These are phyloP conservation scores for Lithophane leautieri DNA, from an alignment of 2,888 invertebrate species.

Conservation along the genomic window DNA sequence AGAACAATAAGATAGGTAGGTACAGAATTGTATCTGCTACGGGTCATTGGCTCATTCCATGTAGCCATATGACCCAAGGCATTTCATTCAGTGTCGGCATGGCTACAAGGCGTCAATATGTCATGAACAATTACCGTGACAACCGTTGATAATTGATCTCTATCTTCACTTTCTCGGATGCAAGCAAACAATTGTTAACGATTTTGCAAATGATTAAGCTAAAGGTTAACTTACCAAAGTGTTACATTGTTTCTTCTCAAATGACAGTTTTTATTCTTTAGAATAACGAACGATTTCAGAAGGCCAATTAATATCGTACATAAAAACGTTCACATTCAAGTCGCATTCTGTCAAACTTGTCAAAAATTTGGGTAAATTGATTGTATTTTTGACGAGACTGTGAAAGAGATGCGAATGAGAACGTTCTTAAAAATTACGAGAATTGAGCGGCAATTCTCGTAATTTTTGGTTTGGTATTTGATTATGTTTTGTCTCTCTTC, in stretches of 20 bases:
- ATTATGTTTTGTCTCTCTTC: constrained; percentile 3
- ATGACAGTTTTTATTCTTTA: neutral
- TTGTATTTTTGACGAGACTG: too few relatives aligned
- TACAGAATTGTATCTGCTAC: constrained; percentile 19
- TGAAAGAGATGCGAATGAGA: too few relatives aligned
- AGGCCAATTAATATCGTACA: too few relatives aligned
- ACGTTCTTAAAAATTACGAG: too few relatives aligned
- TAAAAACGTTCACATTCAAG: too few relatives aligned
- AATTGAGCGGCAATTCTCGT: too few relatives aligned
- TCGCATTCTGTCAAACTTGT: too few relatives aligned
- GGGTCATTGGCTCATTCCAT: constrained; percentile 32
- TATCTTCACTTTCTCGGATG: constrained; percentile 26
- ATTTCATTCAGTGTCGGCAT: constrained; percentile 8
- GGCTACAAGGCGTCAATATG: constrained; percentile 13
- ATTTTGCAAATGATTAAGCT: constrained; percentile 3
- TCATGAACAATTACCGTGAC: constrained; percentile 12
- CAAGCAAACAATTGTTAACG: neutral
- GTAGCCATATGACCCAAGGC: constrained; percentile 11
- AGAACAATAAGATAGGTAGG: constrained; percentile 28
- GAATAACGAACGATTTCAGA: neutral
- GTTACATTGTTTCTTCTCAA: neutral
- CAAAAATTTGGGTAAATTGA: too few relatives aligned
- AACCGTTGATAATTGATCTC: constrained; percentile 33
- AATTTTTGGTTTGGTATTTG: neutral
- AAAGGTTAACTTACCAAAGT: constrained; percentile 12